Conservation (phyloP, 1,140 invertebrate genomes). For the Onthophagus taurus region DNA sequence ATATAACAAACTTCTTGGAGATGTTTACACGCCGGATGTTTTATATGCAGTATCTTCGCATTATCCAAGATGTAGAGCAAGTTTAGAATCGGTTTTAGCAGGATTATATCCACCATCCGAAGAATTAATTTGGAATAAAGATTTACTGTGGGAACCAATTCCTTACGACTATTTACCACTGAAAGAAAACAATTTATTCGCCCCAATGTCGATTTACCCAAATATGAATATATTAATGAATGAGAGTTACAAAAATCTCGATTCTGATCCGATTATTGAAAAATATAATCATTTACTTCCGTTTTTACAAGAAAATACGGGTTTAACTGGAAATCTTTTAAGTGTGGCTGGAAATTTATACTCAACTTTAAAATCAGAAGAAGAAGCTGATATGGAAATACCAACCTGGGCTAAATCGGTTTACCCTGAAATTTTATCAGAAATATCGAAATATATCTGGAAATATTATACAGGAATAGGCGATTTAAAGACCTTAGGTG, state of each 20-base stretch:
- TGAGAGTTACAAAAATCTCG: no score
- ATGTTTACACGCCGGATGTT: constrained; percentile 34
- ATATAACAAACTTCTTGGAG: constrained; percentile 39
- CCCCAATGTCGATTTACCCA: neutral
- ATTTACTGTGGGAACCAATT: constrained; percentile 37
- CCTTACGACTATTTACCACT: constrained; percentile 16
- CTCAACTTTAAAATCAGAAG: neutral
- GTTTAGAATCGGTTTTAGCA: constrained; percentile 33
- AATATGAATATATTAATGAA: no score
- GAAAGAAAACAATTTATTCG: neutral
- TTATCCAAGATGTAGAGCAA: constrained; percentile 47
- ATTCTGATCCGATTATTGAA: no score
- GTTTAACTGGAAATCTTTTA: neutral
- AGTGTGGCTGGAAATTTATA: neutral
- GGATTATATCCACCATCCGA: constrained; percentile 33
- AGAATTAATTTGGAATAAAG: constrained; percentile 26
- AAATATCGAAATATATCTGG: neutral
- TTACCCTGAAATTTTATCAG: neutral
- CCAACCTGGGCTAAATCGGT: neutral
- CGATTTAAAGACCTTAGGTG: neutral
- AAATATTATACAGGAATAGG: neutral
- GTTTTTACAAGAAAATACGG: no score
- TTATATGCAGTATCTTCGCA: constrained; percentile 46
- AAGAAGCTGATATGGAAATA: neutral
- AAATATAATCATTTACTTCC: no score